phyloP scores from a whole-genome alignment of 2,888 invertebrate species.

The Cyclophora punctaria region DNA sequence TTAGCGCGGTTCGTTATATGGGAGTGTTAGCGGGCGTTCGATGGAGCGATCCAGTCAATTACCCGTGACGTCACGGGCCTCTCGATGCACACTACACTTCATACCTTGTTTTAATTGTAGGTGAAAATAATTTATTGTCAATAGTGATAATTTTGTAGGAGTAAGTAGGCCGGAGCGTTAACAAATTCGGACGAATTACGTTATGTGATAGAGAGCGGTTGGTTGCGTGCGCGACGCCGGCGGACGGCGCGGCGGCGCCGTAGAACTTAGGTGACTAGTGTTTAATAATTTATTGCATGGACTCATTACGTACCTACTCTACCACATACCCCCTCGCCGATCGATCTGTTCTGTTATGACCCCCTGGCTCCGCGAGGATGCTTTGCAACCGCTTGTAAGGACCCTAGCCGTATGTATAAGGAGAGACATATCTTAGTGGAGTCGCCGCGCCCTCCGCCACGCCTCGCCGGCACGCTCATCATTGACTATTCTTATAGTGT shows the following conservation, averaged over 20 bases:
- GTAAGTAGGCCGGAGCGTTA: constrained; percentile 72
- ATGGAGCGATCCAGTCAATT: constrained; percentile 67
- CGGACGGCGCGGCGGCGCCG: constrained; percentile 40
- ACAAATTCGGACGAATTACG: constrained; percentile 71
- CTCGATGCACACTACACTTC: constrained; percentile 60
- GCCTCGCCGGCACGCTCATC: constrained; percentile 42
- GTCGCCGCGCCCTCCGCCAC: constrained; percentile 49
- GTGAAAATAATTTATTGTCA: constrained; percentile 71
- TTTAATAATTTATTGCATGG: constrained; percentile 36
- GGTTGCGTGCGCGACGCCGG: constrained; percentile 39
- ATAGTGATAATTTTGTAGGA: constrained; percentile 72
- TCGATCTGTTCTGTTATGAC: too few species aligned
- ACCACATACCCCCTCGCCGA: constrained; percentile 17
- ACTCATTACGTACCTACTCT: constrained; percentile 31
- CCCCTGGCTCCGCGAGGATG: background rate
- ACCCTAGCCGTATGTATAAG: constrained; percentile 38
- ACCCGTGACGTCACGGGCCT: constrained; percentile 51
- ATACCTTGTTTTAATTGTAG: constrained; percentile 69
- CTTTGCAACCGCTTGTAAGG: constrained; percentile 45
- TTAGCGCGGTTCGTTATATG: constrained; percentile 53
- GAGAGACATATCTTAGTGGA: constrained; percentile 61
- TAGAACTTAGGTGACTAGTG: constrained; percentile 26
- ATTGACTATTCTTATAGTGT: constrained; percentile 72
- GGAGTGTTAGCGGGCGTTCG: constrained; percentile 39
- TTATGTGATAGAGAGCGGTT: constrained; percentile 62